Percentiles rank a stretch among this genome's conserved stretches.
Conservation (phyloP, 2,113 vertebrate species). For the Odobenus rosmarus region DNA sequence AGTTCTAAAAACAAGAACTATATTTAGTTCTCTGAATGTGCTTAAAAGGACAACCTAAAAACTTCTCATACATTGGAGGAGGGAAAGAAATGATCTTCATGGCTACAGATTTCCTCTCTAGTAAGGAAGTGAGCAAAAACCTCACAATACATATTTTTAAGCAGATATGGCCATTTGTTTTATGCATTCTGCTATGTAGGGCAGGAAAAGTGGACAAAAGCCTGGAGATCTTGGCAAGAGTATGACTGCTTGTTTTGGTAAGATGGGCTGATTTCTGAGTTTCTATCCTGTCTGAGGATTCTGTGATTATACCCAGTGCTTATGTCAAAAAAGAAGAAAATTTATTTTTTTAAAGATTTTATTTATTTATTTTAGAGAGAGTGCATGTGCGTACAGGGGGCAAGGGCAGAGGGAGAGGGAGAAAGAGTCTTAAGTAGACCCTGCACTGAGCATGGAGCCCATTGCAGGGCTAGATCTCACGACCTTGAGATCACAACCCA, state of each 20-base stretch:
- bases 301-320: neutral
- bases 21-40: neutral
- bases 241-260: neutral
- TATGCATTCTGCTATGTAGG: neutral
- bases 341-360: neutral
- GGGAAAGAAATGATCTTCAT: neutral
- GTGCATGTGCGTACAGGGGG: rapidly evolving
- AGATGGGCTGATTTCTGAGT: neutral
- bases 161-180: neutral
- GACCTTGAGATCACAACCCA: neutral
- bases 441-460: neutral
- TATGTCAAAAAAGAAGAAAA: neutral
- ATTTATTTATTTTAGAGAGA: neutral
- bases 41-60: neutral
- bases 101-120: constrained; percentile 10
- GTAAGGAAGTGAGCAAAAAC: neutral
- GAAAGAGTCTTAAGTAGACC: neutral
- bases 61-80: neutral
- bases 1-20: neutral
- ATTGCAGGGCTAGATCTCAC: neutral
- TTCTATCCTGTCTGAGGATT: neutral
- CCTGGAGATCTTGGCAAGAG: neutral
- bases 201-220: neutral
- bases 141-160: neutral
- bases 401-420: neutral